A percentile compares a stretch with the other conserved stretches of the same genome.
Evolutionary conservation across 2,797 vertebrate species (phyloP).

Genomic region (Acipenser transmontanus): DNA sequence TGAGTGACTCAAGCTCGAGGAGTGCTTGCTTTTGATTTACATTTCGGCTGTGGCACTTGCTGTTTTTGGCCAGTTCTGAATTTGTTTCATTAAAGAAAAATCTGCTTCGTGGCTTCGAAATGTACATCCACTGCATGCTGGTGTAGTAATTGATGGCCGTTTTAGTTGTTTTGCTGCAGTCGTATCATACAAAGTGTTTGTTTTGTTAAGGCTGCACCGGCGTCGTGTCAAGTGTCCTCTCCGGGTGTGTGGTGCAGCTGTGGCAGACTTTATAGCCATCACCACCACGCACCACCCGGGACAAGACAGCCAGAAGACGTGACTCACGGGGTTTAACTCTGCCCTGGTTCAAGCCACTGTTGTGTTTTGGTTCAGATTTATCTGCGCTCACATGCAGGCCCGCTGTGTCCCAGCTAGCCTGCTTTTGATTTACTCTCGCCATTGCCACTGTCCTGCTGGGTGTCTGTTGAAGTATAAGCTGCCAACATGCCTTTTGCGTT

Average conservation of each 20-base stretch:
- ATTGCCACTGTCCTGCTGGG: not conserved
- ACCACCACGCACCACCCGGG: too few relatives aligned
- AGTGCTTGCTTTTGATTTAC: slow-evolving; percentile 70
- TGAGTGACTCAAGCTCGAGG: slow-evolving; percentile 68
- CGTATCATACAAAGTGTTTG: too few relatives aligned
- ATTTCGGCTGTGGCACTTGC: slow-evolving; percentile 70
- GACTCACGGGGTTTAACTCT: not conserved
- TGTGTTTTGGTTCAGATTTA: slow-evolving; percentile 32
- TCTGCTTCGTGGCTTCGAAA: slow-evolving; percentile 51
- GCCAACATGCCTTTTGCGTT: slow-evolving; percentile 7
- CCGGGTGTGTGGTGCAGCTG: slow-evolving; percentile 38
- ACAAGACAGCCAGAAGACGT: too few relatives aligned
- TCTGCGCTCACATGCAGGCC: slow-evolving; percentile 35
- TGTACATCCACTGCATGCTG: slow-evolving; percentile 42
- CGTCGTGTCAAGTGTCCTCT: slow-evolving; percentile 42
- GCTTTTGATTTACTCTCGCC: too few relatives aligned
- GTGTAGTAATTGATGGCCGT: not conserved
- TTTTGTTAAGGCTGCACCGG: slow-evolving; percentile 9
- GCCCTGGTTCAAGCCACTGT: slow-evolving; percentile 31
- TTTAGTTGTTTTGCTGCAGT: too few relatives aligned
- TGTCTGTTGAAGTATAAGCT: not conserved
- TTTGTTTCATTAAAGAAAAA: slow-evolving; percentile 77
- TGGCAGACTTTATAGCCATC: slow-evolving; percentile 29
- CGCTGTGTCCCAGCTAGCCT: slow-evolving; percentile 30
- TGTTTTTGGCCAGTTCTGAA: slow-evolving; percentile 66